Evolutionary conservation across 2,113 vertebrate species (phyloP).

Genomic region (Solea solea): DNA sequence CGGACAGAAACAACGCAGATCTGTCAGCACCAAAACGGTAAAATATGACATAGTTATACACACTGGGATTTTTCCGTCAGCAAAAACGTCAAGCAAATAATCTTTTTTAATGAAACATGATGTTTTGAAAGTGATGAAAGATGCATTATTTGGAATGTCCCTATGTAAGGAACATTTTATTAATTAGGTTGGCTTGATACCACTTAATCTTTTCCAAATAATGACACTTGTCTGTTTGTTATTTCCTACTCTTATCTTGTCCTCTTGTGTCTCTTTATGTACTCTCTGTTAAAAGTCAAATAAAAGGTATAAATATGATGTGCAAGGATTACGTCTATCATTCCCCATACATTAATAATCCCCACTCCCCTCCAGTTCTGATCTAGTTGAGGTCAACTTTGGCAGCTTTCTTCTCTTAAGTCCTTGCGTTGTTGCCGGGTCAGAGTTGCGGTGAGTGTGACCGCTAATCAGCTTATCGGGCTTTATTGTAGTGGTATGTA

Average conservation of each 20-base stretch:
- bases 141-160: constrained; percentile 9
- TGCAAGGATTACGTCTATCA: constrained; percentile 9
- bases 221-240: too few relatives aligned
- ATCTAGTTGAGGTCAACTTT: constrained; percentile 48
- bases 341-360: constrained; percentile 21
- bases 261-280: too few relatives aligned
- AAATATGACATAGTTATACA: constrained; percentile 20
- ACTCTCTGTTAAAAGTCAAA: too few relatives aligned
- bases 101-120: constrained; percentile 12
- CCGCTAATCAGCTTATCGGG: constrained; percentile 67
- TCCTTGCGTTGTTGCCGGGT: constrained; percentile 24
- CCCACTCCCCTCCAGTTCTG: constrained; percentile 21
- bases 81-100: constrained; percentile 10
- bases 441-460: constrained; percentile 56
- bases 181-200: neutral
- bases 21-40: constrained; percentile 17
- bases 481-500: constrained; percentile 52
- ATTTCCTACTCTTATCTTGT: too few relatives aligned
- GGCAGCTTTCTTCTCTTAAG: constrained; percentile 46
- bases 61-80: constrained; percentile 8
- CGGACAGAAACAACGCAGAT: constrained; percentile 52
- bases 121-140: constrained; percentile 16
- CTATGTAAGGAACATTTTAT: constrained; percentile 4
- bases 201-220: too few relatives aligned
- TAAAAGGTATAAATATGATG: neutral